A percentile compares a stretch with the other conserved stretches of the same genome.
Conservation (phyloP, 2,888 invertebrate species). For the Spialia ferax region DNA sequence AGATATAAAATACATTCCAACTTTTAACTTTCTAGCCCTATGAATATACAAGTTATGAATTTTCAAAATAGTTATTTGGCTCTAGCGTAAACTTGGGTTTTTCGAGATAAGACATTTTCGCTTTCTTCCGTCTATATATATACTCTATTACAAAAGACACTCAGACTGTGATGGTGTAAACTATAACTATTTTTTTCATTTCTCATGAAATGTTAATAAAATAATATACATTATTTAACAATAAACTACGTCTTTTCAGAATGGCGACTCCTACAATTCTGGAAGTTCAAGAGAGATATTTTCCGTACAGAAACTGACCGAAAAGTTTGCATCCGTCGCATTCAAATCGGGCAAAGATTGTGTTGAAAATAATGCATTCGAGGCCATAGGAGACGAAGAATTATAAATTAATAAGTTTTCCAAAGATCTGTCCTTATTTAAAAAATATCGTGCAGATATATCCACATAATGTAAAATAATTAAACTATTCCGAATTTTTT, state of each 20-base stretch:
- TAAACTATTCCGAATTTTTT: constrained; percentile 40
- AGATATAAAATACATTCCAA: no score
- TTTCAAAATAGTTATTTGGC: no score
- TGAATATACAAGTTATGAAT: no score
- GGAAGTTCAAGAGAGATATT: constrained; percentile 88
- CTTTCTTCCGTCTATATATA: no score
- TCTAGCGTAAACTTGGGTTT: no score
- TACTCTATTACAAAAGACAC: no score
- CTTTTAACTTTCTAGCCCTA: no score
- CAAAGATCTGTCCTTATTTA: constrained; percentile 49
- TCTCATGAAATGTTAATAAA: no score
- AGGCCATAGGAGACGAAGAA: constrained; percentile 98
- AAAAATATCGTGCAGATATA: constrained; percentile 42
- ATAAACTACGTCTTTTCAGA: constrained; percentile 68
- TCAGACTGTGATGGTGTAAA: no score
- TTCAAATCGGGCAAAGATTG: constrained; percentile 90
- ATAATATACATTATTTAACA: no score
- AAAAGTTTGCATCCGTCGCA: constrained; percentile 90
- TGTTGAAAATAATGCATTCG: constrained; percentile 97
- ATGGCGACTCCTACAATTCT: constrained; percentile 83
- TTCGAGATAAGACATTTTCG: no score
- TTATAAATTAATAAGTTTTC: constrained; percentile 78
- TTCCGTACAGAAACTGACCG: constrained; percentile 91
- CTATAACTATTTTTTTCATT: no score
- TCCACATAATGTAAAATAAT: constrained; percentile 42